Evolutionary conservation across 2,888 invertebrate species (phyloP), one percentile per base, ranked within the genome.

Genomic region (Emmelina monodactyla): DNA sequence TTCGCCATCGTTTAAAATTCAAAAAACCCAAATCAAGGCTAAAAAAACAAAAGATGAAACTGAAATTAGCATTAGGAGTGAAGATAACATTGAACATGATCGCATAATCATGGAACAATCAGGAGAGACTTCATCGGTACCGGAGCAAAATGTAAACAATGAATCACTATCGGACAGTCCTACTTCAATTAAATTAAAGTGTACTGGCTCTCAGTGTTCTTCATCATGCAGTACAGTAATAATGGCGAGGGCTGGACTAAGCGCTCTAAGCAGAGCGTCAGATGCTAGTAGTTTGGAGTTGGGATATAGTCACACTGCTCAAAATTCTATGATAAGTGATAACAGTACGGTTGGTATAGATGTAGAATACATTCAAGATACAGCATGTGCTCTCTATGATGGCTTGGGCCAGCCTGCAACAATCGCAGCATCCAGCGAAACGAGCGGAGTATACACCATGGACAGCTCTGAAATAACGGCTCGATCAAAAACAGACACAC

Each of bases 161-260:
- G 79, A 66, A 29, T 65, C 78, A 46, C 25, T 25, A n/a, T 76
- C 81, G 46, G 83, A 83, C 35, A 84, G 84, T 50, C 84, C 84
- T 22, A 69, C 69, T 32, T 83, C 84, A 29, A 82, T 75, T 49
- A 83, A 83, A 53, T 71, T 76, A 16, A 79, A 87, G 63, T 88
- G 87, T 57, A 83, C 87, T 30, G 89, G 89, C 35, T 91, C 91
- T 15, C 92, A 92, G 59, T 92, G 92, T 63, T 91, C 91, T 37
- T 92, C 92, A 34, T 91, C 90, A 15, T 92, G 92, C 59, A 92
- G 92, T 55, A 92, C 92, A 22, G 91, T 92, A n/a, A 91, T 92
- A 46, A 88, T 92, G 48, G 70, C 82, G 6, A 70, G 81, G 47
- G 75, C 83, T 16, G 79, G 81, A 31, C 58, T 75, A 13, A 78